Conservation (phyloP, 2,113 vertebrate genomes). For the Pelobates fuscus region DNA sequence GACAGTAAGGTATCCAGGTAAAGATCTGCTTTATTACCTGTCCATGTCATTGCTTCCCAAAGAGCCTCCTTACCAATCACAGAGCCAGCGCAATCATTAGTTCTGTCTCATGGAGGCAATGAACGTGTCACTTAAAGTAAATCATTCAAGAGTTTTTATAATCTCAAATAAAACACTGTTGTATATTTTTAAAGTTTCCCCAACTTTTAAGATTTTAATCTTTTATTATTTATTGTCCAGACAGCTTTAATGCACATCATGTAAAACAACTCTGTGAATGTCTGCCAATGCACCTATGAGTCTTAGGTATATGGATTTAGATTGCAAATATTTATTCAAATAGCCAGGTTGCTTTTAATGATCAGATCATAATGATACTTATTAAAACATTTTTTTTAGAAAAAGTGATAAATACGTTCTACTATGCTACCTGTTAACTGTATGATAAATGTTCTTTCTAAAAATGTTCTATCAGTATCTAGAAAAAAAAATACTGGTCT, state of each 20-base stretch:
- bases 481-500: background rate
- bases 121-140: constrained; percentile 79
- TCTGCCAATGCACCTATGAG: constrained; percentile 1
- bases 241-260: constrained; percentile 66
- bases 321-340: background rate
- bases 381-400: background rate
- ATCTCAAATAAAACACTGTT: constrained; percentile 79
- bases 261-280: constrained; percentile 50
- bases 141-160: constrained; percentile 78
- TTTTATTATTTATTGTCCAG: constrained; percentile 76
- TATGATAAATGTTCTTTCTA: background rate
- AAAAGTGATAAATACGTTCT: background rate
- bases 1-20: constrained; percentile 61
- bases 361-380: background rate
- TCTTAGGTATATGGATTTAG: constrained; percentile 2
- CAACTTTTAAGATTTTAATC: constrained; percentile 80
- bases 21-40: constrained; percentile 68
- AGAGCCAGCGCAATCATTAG: constrained; percentile 62
- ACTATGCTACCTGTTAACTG: background rate
- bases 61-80: constrained; percentile 53
- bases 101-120: constrained; percentile 72
- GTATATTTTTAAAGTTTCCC: constrained; percentile 78
- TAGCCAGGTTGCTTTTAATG: background rate
- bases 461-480: background rate
- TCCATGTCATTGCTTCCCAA: constrained; percentile 59